These are phyloP conservation scores for Ommatoiulus sabulosus DNA, from an alignment of 2,888 invertebrate genomes.

Conservation along the genomic window DNA sequence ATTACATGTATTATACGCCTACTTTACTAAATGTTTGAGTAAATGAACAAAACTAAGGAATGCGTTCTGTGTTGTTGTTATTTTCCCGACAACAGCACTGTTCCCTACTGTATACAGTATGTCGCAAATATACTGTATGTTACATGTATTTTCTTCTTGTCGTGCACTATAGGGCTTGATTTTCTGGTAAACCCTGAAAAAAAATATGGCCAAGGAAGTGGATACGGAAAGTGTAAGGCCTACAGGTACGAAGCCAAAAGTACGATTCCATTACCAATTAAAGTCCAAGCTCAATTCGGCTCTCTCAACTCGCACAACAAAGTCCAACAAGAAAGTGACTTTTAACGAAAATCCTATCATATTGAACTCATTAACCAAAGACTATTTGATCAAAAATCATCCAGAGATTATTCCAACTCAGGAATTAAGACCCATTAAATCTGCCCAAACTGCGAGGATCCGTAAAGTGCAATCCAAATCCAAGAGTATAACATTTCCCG, in stretches of 20 bases:
- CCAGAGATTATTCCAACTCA: background rate
- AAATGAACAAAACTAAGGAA: too few species aligned
- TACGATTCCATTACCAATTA: background rate
- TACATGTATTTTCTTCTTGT: background rate
- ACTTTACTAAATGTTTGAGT: too few species aligned
- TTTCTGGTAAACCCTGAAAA: background rate
- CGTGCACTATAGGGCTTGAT: background rate
- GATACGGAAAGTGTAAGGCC: background rate
- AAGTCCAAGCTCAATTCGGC: background rate
- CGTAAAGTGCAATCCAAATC: background rate
- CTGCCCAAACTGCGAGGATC: background rate
- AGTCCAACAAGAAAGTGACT: constrained; percentile 33
- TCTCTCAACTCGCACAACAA: background rate
- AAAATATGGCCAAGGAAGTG: constrained; percentile 30
- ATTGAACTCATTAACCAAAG: background rate
- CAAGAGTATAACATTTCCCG: background rate
- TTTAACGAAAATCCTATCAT: constrained; percentile 47
- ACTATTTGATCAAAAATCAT: background rate
- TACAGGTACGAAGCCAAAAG: constrained; percentile 1
- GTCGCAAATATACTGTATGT: too few species aligned
- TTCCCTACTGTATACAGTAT: too few species aligned
- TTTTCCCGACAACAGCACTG: too few species aligned
- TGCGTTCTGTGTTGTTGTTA: too few species aligned
- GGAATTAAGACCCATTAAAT: background rate
- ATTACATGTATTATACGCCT: too few species aligned